These are phyloP conservation scores for Eulimnadia texana DNA, from an alignment of 1,140 invertebrate genomes.

Conservation along the genomic window DNA sequence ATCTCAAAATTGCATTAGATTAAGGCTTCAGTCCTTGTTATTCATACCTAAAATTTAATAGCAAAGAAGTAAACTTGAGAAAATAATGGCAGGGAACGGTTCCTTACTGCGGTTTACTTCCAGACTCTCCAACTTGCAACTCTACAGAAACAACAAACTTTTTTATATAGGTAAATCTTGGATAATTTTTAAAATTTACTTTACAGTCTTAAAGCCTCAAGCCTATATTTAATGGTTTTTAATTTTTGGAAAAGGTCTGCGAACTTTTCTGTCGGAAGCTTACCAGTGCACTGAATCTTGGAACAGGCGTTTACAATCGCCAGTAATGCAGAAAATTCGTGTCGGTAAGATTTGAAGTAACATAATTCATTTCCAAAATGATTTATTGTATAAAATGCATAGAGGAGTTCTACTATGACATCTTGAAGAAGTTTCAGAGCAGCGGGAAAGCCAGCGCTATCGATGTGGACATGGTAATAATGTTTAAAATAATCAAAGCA, in stretches of 20 bases:
- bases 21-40: not conserved
- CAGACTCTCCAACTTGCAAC: not conserved
- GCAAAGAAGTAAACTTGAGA: not conserved
- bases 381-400: conserved; percentile 3
- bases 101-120: not conserved
- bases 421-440: conserved; percentile 41
- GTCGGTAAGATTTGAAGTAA: conserved; percentile 23
- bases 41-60: not conserved
- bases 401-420: conserved; percentile 42
- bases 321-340: conserved; percentile 46
- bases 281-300: conserved; percentile 50
- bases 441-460: conserved; percentile 42
- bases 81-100: not conserved
- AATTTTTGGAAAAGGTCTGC: not conserved
- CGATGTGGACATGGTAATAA: conserved; percentile 47
- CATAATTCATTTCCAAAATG: not conserved
- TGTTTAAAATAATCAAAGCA: not conserved
- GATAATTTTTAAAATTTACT: not conserved
- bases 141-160: not conserved
- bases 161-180: not conserved
- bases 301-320: conserved; percentile 40
- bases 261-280: conserved; percentile 41
- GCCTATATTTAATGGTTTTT: not conserved
- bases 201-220: not conserved
- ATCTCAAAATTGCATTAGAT: no score